Base-by-base conservation (phyloP, 2,797 vertebrate species). In the Acipenser oxyrinchus region DNA sequence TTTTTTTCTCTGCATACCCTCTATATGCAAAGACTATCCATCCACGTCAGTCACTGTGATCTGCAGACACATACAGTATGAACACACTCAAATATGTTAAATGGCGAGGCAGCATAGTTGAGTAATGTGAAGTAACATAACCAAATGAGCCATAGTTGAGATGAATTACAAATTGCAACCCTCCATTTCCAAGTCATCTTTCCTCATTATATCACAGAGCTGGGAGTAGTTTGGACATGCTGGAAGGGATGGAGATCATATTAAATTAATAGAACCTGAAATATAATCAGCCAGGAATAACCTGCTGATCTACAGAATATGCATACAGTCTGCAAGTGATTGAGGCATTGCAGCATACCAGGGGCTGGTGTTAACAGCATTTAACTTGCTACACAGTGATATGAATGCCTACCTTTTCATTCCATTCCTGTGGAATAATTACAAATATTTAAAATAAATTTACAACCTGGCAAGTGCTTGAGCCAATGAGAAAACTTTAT, bases 31-130 rank as follows among this genome's bases (percentile, higher is more conserved):
- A 87, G 83, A 37, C 37, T 37, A 37, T 82, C 71, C 73, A 37
- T 82, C 71, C 73, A 83, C 81, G 81, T 84, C 82, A 10, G 77
- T 84, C 82, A 85, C 84, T 84, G 73, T 74, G 67, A 73, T 84
- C 81, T 73, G 85, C 85, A 87, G 79, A 37, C 18, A 18, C 18
- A 18, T 18, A 18, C 18, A 18, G 18, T 18, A 18, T 74, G 79
- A 66, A 73, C 73, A 83, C 85, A 87, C 88, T 90, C 88, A 90
- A 90, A 90, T 90, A 90, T 90, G 89, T 81, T 90, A 91, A 91
- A 86, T 90, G 90, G 86, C 85, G 84, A 86, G 75, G 83, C 80
- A 77, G 60, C 73, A 15, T 60, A 23, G 77, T 76, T 59, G 78
- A 78, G 77, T 91, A 90, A 91, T 87, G 86, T 69, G 81, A 88